Conservation (phyloP, 2,113 vertebrate genomes). For the Euleptes europaea region DNA sequence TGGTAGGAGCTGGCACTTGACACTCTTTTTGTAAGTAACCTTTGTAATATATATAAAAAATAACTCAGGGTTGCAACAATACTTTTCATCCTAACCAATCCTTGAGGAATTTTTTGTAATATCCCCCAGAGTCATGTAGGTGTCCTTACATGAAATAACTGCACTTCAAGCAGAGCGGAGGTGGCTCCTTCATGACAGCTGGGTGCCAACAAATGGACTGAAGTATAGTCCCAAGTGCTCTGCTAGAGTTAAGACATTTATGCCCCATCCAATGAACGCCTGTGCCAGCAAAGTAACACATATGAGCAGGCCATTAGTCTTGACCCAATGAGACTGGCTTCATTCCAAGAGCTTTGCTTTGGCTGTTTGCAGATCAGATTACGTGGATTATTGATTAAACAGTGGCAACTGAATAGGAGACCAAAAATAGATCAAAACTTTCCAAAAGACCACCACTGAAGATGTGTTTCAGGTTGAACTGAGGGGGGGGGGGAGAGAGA, state of each 20-base stretch:
- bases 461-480: slow-evolving; percentile 29
- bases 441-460: slow-evolving; percentile 44
- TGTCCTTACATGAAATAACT: neutral
- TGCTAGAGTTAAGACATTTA: neutral
- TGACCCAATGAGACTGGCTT: neutral
- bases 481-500: neutral
- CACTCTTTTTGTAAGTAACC: neutral
- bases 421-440: slow-evolving; percentile 30
- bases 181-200: neutral
- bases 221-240: neutral
- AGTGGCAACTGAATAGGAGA: slow-evolving; percentile 6
- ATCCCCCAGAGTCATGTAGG: no score
- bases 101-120: neutral
- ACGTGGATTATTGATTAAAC: slow-evolving; percentile 8
- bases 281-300: neutral
- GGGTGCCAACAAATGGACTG: neutral
- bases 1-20: neutral
- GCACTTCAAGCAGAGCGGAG: neutral
- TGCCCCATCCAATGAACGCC: neutral
- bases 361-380: slow-evolving; percentile 3
- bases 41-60: neutral
- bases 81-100: neutral
- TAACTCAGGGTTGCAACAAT: neutral
- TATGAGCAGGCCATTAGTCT: neutral
- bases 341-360: neutral